Base-by-base conservation (phyloP, 1,140 invertebrate species). In the Drosophila pandora region DNA sequence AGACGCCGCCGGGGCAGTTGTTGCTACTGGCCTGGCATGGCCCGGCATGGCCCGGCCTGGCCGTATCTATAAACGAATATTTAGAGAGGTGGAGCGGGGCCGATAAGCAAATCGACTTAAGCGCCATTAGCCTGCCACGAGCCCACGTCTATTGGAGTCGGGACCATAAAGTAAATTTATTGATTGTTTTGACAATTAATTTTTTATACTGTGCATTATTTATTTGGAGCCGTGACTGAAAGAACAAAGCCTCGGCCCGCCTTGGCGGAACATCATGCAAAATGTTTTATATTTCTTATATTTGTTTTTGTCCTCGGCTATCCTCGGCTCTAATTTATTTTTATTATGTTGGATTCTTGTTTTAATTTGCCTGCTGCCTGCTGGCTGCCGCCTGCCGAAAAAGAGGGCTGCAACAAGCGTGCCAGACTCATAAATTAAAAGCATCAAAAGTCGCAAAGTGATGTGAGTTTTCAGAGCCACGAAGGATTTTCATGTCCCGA, bases 151-250 rank as follows among this genome's bases (percentile, higher is more conserved):
- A 72, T 30, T 50, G 52, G 70, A 68, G 57, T 37, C 57, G 43
- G 32, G 76, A 56, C 63, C 77, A 87, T 85, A 81, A 85, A 85
- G 56, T 58, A 61, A 78, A 80, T 87, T 87, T 85, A 85, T 85
- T 76, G 82, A 85, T 87, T 85, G 82, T 82, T 82, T 81, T 85
- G 78, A 87, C 82, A 85, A 85, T 82, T 87, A 85, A 76, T 58
- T 82, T 85, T 81, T 82, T 78, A 80, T 84, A 85, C 59, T 75
- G 60, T 64, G 52, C 70, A 61, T 81, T 85, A 87, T 78, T 81
- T 78, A 77, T 87, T 54, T 72, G 57, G 53, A 28, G 28, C 12
- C 9, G 39, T 30, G 32, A 60, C 25, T 50, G 55, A 25, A 45
- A 17, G 23, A 55, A 30, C 39, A 49, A 30, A 62, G 30, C 13